A percentile compares a stretch with the other conserved stretches of the same genome.
phyloP scores from a whole-genome alignment of 2,888 invertebrate species.

The Euphydryas editha region DNA sequence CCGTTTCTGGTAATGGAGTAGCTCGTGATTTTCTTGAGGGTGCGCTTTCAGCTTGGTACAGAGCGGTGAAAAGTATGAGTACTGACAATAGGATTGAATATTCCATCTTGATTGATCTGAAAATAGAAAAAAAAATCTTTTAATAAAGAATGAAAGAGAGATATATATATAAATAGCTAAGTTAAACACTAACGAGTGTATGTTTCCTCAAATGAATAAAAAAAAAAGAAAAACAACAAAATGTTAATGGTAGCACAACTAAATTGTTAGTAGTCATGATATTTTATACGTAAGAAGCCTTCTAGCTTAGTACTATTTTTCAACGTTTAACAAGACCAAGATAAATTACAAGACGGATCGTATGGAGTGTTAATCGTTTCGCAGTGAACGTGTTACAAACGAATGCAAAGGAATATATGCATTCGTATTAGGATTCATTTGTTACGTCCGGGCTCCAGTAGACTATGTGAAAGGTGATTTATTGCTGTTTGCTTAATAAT shows the following conservation, averaged over 20 bases:
- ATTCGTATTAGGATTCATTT: conserved; percentile 30
- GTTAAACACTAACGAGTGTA: background rate
- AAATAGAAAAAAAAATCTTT: conserved; percentile 49
- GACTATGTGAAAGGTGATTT: conserved; percentile 25
- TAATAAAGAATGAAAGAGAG: background rate
- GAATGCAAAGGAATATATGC: conserved; percentile 22
- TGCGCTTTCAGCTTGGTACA: conserved; percentile 59
- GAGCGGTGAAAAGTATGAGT: conserved; percentile 58
- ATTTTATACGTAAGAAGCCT: conserved; percentile 23
- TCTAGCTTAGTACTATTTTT: conserved; percentile 29
- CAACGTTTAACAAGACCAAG: conserved; percentile 32
- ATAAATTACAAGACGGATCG: conserved; percentile 37
- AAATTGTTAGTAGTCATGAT: conserved; percentile 28
- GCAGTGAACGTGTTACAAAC: conserved; percentile 27
- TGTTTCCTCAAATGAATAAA: background rate
- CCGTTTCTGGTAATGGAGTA: conserved; percentile 47
- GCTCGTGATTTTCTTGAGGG: conserved; percentile 70
- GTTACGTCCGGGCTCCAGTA: conserved; percentile 19
- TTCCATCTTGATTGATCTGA: conserved; percentile 64
- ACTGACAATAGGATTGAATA: conserved; percentile 56
- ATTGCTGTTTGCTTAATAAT: conserved; percentile 5
- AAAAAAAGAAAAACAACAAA: conserved; percentile 15
- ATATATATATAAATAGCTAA: conserved; percentile 14
- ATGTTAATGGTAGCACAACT: conserved; percentile 18
- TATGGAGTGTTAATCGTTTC: conserved; percentile 37